Conservation (phyloP, 2,797 vertebrate genomes). For the Poliocrania exsul region DNA sequence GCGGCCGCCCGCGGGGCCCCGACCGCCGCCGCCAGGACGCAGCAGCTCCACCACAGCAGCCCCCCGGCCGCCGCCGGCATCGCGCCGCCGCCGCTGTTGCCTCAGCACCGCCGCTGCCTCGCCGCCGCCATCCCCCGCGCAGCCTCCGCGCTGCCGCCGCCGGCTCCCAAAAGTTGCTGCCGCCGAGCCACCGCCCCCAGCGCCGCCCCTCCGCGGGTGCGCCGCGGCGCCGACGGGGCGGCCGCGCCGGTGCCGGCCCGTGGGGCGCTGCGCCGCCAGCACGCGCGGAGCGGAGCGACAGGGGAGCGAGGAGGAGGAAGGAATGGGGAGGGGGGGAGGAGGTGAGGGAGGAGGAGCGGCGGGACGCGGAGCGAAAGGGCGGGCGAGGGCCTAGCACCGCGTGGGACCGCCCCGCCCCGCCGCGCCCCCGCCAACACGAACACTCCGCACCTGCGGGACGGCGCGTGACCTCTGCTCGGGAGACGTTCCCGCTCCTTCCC, state of each 20-base stretch:
- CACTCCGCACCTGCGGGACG: background rate
- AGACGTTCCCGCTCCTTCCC: background rate
- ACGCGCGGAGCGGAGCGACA: background rate
- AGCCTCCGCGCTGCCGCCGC: constrained; percentile 18
- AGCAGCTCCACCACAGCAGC: constrained; percentile 35
- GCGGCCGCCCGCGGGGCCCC: background rate
- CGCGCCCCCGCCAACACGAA: background rate
- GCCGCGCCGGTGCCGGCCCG: background rate
- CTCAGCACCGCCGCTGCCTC: background rate
- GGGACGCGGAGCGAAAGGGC: background rate
- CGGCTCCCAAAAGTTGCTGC: constrained; percentile 22
- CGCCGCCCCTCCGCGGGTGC: constrained; percentile 13
- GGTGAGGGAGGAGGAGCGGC: background rate
- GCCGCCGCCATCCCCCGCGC: background rate
- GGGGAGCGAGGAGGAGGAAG: background rate
- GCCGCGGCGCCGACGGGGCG: background rate
- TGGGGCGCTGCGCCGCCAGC: background rate
- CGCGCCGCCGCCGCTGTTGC: background rate
- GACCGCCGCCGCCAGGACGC: background rate
- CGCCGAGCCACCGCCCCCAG: constrained; percentile 11
- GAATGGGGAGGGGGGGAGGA: too few species aligned
- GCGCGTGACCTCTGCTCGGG: background rate
- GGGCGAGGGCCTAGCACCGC: constrained; percentile 34
- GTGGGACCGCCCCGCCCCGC: constrained; percentile 11
- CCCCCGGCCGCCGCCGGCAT: constrained; percentile 22